Base-by-base conservation (phyloP, 2,888 invertebrate genomes). In the Rhingia campestris region DNA sequence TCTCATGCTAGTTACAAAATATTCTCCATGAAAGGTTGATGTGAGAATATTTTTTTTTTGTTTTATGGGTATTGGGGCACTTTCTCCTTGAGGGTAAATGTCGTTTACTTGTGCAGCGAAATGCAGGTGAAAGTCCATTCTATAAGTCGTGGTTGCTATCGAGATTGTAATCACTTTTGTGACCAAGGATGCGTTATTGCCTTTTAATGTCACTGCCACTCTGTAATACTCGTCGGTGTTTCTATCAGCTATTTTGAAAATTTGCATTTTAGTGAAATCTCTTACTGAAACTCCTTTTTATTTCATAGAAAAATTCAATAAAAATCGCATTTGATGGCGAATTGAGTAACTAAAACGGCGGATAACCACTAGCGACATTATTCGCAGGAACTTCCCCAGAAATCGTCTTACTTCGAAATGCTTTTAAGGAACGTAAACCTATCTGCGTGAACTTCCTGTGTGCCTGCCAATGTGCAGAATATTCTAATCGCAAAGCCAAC, bases 271-370 rank as follows among this genome's bases (percentile, higher is more conserved):
- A 37, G 9, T 61, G 64, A 45, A 54, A 33, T 10, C 12, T 22
- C 10, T 35, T 7, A 58, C 33, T 30, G 4, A 45, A 59, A 7
- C 47, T 10, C 30, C 35, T 32, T n/a, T 53, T 56, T 66, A 1
- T 10, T 53, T 67, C 45, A 5, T 7, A 47, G 33, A 6, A 54
- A 43, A 72, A 75, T 75, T 75, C 72, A 76, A 76, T 76, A 81
- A 67, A 72, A 84, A 74, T 70, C 73, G 63, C 6, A 69, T 84
- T 84, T 59, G 47, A 74, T 70, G 79, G 64, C 49, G 35, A 74
- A 79, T 84, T 79, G 74, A 74, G 66, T 47, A 66, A 43, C 54
- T 74, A 84, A 84, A 54, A 84, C 12, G 45, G 66, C 69, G 54
- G 32, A 84, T 64, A 59, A 70, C 70, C 64, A 37, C 14, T n/a